Evolutionary conservation across 1,140 invertebrate species (phyloP).

Genomic region (Pseudomyrmex concolor): DNA sequence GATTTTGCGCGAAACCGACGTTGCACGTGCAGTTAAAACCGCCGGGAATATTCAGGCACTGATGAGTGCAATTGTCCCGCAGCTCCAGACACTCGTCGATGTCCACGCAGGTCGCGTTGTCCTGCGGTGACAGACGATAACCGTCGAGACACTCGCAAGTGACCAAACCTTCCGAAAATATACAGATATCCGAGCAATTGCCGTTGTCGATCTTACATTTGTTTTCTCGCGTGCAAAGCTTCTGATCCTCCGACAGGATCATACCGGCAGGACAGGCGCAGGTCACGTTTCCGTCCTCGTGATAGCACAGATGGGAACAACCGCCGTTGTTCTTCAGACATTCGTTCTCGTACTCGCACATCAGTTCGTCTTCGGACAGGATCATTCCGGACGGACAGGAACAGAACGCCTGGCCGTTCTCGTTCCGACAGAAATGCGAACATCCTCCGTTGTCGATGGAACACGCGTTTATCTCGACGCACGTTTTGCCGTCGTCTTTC

Average conservation of each 20-base stretch:
- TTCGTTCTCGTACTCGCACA: conserved; percentile 87
- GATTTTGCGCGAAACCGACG: conserved; percentile 87
- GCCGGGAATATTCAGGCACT: conserved; percentile 90
- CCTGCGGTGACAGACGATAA: conserved; percentile 72
- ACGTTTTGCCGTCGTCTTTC: conserved; percentile 84
- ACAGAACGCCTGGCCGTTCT: conserved; percentile 85
- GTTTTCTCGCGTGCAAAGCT: conserved; percentile 86
- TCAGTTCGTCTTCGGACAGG: conserved; percentile 80
- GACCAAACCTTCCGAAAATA: conserved; percentile 63
- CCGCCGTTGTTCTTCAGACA: conserved; percentile 85
- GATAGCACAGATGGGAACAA: conserved; percentile 86
- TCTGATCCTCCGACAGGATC: conserved; percentile 82
- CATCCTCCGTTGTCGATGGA: conserved; percentile 85
- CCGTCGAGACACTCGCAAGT: conserved; percentile 84
- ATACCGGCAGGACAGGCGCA: conserved; percentile 86
- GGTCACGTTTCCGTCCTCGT: conserved; percentile 85
- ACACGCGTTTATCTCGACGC: conserved; percentile 88
- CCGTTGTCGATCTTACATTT: conserved; percentile 86
- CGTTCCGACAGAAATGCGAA: conserved; percentile 84
- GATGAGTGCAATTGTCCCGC: conserved; percentile 84
- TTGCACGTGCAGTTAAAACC: conserved; percentile 92
- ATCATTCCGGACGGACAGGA: conserved; percentile 90
- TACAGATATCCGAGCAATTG: conserved; percentile 82
- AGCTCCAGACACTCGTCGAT: conserved; percentile 86
- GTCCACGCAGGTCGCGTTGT: conserved; percentile 81